Evolutionary conservation across 2,113 vertebrate species (phyloP).

Genomic region (Diadophis punctatus): DNA sequence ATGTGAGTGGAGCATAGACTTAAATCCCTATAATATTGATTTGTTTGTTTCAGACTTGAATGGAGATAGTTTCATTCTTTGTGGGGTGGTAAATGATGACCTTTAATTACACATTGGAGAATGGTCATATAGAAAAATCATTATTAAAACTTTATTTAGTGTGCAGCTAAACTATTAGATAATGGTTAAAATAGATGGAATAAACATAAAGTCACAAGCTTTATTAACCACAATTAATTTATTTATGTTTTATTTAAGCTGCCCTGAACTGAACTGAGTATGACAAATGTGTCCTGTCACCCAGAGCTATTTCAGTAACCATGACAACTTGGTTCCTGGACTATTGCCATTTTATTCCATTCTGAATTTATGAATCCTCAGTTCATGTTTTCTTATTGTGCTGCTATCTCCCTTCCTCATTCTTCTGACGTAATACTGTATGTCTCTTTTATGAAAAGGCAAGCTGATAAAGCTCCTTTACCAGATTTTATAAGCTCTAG

Average conservation of each 20-base stretch:
- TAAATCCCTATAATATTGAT: background rate
- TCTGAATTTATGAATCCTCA: background rate
- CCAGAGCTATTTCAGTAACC: conserved; percentile 13
- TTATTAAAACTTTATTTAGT: background rate
- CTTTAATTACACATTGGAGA: background rate
- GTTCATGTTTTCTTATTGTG: background rate
- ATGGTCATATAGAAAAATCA: background rate
- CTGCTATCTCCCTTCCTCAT: background rate
- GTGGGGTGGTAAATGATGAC: background rate
- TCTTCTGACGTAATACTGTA: background rate
- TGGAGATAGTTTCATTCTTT: background rate
- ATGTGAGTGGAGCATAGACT: background rate
- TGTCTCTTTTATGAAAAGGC: background rate
- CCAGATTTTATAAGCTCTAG: background rate
- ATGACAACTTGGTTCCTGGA: conserved; percentile 6
- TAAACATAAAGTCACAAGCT: background rate
- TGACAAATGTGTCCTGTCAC: background rate
- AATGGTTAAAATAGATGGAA: background rate
- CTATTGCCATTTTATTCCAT: background rate
- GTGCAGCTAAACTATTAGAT: background rate
- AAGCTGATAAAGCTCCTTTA: background rate
- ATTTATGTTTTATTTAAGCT: background rate
- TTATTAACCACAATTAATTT: background rate
- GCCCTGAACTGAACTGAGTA: background rate
- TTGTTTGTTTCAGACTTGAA: background rate